phyloP scores from a whole-genome alignment of 2,888 invertebrate genomes.

The Eumerus sabulonum region DNA sequence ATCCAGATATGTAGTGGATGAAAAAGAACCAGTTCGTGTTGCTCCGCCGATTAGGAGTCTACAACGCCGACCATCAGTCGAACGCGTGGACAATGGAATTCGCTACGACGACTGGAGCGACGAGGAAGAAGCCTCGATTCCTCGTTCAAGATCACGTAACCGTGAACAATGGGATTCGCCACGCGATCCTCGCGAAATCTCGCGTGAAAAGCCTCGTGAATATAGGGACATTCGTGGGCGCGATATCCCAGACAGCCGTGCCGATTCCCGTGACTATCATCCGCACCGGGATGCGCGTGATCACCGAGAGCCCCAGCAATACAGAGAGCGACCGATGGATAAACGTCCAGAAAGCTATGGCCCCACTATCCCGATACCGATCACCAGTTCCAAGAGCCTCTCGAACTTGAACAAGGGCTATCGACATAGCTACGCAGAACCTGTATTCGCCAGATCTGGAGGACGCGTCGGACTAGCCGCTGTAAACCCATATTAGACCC shows the following conservation, averaged over 20 bases:
- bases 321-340: constrained; percentile 57
- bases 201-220: constrained; percentile 37
- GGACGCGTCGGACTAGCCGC: constrained; percentile 78
- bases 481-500: constrained; percentile 77
- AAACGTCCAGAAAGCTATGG: constrained; percentile 49
- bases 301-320: constrained; percentile 72
- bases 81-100: constrained; percentile 69
- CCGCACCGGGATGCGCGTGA: constrained; percentile 70
- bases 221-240: constrained; percentile 54
- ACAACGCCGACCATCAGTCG: constrained; percentile 72
- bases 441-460: constrained; percentile 76
- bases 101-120: constrained; percentile 77
- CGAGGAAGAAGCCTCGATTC: constrained; percentile 71
- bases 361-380: constrained; percentile 56
- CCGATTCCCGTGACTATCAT: constrained; percentile 51
- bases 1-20: constrained; percentile 81
- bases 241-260: constrained; percentile 47
- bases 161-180: constrained; percentile 70
- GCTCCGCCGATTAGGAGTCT: constrained; percentile 64
- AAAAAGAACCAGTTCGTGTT: constrained; percentile 67
- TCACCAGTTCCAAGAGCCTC: constrained; percentile 74
- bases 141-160: constrained; percentile 72
- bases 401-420: constrained; percentile 78
- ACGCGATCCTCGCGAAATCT: constrained; percentile 44
- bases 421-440: constrained; percentile 79